Base-by-base conservation (phyloP, 2,113 vertebrate species). In the Leucopsar rothschildi region DNA sequence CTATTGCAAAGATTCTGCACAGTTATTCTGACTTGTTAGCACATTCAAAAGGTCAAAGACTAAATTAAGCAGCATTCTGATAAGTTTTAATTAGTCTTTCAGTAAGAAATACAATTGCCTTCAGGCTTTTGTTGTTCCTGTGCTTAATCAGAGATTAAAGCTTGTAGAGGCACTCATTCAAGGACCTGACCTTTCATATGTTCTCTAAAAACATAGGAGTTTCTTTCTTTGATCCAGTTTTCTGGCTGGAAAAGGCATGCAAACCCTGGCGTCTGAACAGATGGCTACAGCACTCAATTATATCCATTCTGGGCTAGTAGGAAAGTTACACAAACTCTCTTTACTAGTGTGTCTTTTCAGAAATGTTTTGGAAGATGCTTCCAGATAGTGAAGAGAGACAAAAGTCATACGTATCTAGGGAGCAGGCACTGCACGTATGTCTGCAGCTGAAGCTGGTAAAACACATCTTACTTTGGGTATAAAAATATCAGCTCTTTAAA, bases 41-140 rank as follows among this genome's bases (percentile, higher is more conserved):
- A 44, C 57, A 53, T 73, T 84, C 60, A 65, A 90, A 85, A 95
- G 31, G 90, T 87, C 69, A 77, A 59, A 80, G 68, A 82, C 76
- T 90, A 89, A 92, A 93, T 90, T 81, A 90, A 88, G 50, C 50
- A 88, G 10, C 35, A 83, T 68, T 68, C 25, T 86, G 27, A 35
- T 81, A 81, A 61, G 52, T 85, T 91, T 92, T 88, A 95, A 88
- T 92, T 93, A 81, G 44, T 87, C 39, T 86, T 92, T 72, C 42
- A 56, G 37, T 75, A 64, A 83, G 17, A 57, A 86, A 69, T 85
- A 76, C 68, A 55, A 18, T 50, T 92, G 47, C 59, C 69, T 90
- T 80, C 65, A 88, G 87, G 90, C 63, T 87, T 87, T 57, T 82
- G 55, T 28, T 88, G 29, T 80, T 88, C 37, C 35, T 76, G 40